Percentiles rank a stretch among this genome's conserved stretches.
Conservation (phyloP, 2,113 vertebrate species). For the Leptobrachium leishanense region DNA sequence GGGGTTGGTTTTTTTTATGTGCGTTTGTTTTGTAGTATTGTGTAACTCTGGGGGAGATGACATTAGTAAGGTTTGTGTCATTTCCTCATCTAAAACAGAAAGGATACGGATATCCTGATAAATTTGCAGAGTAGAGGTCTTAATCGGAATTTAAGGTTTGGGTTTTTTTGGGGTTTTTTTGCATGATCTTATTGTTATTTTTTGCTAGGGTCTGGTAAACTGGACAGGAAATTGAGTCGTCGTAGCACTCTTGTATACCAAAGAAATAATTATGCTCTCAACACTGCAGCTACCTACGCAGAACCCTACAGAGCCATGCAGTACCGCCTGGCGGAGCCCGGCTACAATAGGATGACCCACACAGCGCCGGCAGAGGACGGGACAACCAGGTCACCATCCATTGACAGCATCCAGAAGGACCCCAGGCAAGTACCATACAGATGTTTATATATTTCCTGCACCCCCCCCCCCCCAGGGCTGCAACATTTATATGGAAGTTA, state of each 20-base stretch:
- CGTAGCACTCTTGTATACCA: constrained; percentile 91
- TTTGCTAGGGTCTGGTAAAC: constrained; percentile 82
- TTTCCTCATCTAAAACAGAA: too few species aligned
- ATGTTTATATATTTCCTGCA: background rate
- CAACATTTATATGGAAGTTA: too few species aligned
- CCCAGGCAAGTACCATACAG: constrained; percentile 77
- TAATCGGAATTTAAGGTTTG: background rate
- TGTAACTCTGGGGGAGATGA: too few species aligned
- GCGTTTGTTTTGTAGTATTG: too few species aligned
- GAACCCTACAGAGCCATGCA: constrained; percentile 82
- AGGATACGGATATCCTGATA: background rate
- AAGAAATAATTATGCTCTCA: constrained; percentile 87
- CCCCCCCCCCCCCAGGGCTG: too few species aligned
- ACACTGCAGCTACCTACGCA: constrained; percentile 78
- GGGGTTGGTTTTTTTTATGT: too few species aligned
- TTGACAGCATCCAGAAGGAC: constrained; percentile 98
- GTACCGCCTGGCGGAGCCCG: constrained; percentile 78
- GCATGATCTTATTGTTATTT: constrained; percentile 26
- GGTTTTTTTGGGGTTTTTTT: background rate
- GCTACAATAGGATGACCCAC: constrained; percentile 72
- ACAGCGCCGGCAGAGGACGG: constrained; percentile 72
- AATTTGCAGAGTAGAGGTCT: background rate
- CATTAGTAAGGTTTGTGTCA: background rate
- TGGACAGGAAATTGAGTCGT: constrained; percentile 90
- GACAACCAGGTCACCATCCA: constrained; percentile 87